These are phyloP conservation scores for Aurelia aurita complex sp. Pacific DNA, from an alignment of 30 jellyfish, hydroid and myxozoan species.

Conservation along the genomic window DNA sequence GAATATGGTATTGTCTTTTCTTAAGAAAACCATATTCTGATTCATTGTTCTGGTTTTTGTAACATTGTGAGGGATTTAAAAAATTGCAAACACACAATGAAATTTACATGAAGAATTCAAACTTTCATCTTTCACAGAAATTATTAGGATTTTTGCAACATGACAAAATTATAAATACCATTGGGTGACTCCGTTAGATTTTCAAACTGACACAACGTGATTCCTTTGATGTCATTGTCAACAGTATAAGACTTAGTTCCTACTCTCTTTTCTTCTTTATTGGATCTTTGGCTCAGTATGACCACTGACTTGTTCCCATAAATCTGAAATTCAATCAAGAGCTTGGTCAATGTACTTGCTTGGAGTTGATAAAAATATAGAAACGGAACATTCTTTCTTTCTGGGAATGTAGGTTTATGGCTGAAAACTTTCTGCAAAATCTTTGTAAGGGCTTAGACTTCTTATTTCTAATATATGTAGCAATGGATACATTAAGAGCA, in stretches of 20 bases:
- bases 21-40: neutral
- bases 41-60: too few species aligned
- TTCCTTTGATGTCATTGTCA: slow-evolving; percentile 56
- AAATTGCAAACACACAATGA: neutral
- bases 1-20: too few species aligned
- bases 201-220: slow-evolving; percentile 38
- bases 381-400: too few species aligned
- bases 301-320: slow-evolving; percentile 55
- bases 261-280: slow-evolving; percentile 11
- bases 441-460: too few species aligned
- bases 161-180: neutral
- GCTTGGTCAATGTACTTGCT: too few species aligned
- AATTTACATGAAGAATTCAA: neutral
- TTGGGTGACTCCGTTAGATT: slow-evolving; percentile 1
- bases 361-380: too few species aligned
- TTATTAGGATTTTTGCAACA: neutral
- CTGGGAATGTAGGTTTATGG: too few species aligned
- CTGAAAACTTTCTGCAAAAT: too few species aligned
- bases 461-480: too few species aligned
- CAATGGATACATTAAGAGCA: too few species aligned
- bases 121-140: neutral
- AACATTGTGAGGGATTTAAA: too few species aligned
- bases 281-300: slow-evolving; percentile 26
- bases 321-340: neutral
- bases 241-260: slow-evolving; percentile 58